Base-by-base conservation (phyloP, 2,888 invertebrate genomes). In the Hyposoter dolosus region DNA sequence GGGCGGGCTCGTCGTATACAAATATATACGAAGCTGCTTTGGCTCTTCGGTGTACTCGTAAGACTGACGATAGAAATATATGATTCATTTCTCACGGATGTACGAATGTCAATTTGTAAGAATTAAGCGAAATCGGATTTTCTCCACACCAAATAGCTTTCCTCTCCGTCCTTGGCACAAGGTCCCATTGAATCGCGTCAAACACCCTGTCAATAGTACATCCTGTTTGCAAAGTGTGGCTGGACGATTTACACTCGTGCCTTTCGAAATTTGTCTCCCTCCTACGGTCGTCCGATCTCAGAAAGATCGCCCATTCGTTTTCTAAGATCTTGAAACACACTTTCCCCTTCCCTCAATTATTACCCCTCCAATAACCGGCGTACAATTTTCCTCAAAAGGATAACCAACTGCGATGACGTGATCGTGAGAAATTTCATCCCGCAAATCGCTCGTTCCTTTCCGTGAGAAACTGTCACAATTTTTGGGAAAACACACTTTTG, bases 161-260 rank as follows among this genome's bases (percentile, higher is more conserved):
- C 84, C 81, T 84, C 82, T 83, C 77, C 81, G 86, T 85, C 88
- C 87, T 88, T 86, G 87, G 50, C 53, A 12, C 85, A 65, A 79
- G 23, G 43, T 32, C 12, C 9, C n/a, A 6, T 28, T 28, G 45
- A 15, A 63, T 60, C 63, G 28, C 63, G 28, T 43, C 43, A 28
- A 75, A 19, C 53, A 35, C 32, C 43, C 47, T 19, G 35, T 23
- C 32, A 17, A 6, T 23, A 12, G 28, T 23, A 47, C 19, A 47
- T 69, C 47, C 45, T 28, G 43, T 47, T 69, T n/a, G 19, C 35
- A 74, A 74, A 40, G 15, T 56, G 32, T 43, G 12, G 23, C 5
- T n/a, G 12, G 12, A 45, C 40, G 43, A 43, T 43, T 19, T 19
- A 43, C 68, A 43, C 65, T 10, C 40, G n/a, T 43, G 43, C 68